phyloP scores from a whole-genome alignment of 2,888 invertebrate species.

The Bellardia bayeri region DNA sequence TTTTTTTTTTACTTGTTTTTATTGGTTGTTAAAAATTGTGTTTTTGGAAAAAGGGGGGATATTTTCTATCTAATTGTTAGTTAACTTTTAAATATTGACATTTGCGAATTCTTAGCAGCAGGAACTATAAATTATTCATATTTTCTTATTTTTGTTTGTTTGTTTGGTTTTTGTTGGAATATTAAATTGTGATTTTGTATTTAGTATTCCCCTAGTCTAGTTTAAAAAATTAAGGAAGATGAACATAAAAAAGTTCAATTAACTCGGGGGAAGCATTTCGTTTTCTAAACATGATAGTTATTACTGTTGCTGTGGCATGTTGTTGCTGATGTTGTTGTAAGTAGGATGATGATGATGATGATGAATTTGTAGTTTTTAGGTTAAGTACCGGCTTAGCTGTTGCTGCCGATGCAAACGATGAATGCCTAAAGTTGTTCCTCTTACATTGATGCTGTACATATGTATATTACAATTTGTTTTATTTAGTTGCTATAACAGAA shows the following conservation, averaged over 20 bases:
- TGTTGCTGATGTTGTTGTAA: background rate
- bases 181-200: slow-evolving; percentile 18
- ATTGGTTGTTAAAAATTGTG: background rate
- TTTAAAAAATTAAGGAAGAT: slow-evolving; percentile 43
- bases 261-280: slow-evolving; percentile 44
- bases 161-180: background rate
- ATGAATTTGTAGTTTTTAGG: slow-evolving; percentile 61
- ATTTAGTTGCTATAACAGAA: slow-evolving; percentile 18
- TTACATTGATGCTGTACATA: slow-evolving; percentile 5
- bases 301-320: slow-evolving; percentile 21
- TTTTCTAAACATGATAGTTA: slow-evolving; percentile 20
- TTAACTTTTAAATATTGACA: slow-evolving; percentile 67
- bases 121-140: slow-evolving; percentile 72
- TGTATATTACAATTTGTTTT: background rate
- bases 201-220: slow-evolving; percentile 5
- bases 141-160: slow-evolving; percentile 15
- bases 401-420: slow-evolving; percentile 56
- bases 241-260: slow-evolving; percentile 54
- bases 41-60: slow-evolving; percentile 26
- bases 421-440: slow-evolving; percentile 28
- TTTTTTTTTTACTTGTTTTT: slow-evolving; percentile 1
- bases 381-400: slow-evolving; percentile 52
- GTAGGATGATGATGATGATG: slow-evolving; percentile 27
- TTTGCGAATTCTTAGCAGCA: slow-evolving; percentile 66
- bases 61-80: slow-evolving; percentile 71